Conservation (phyloP, 2,113 vertebrate genomes). For the Ceyx margarethae region DNA sequence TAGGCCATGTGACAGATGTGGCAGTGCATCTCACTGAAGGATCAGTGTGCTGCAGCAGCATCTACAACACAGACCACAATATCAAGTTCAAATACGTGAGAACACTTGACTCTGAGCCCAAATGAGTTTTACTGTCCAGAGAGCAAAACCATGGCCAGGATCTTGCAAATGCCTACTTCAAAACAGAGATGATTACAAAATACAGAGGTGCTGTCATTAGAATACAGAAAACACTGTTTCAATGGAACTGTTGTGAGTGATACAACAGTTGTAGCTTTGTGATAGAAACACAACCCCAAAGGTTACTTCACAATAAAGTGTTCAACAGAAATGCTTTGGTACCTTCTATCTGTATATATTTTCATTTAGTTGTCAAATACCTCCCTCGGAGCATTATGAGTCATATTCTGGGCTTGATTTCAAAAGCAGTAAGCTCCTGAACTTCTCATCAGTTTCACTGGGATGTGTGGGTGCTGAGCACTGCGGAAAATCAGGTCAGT, state of each 20-base stretch:
- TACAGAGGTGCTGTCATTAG: neutral
- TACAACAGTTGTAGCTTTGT: constrained; percentile 25
- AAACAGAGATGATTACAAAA: neutral
- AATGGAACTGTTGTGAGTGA: constrained; percentile 42
- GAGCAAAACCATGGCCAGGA: neutral
- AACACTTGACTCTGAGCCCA: neutral
- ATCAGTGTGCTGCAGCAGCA: neutral
- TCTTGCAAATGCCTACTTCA: neutral
- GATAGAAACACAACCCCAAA: constrained; percentile 2
- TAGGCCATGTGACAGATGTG: constrained; percentile 4
- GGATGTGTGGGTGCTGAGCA: constrained; percentile 50
- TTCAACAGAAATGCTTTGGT: constrained; percentile 28
- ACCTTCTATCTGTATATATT: neutral
- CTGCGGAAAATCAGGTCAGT: constrained; percentile 46
- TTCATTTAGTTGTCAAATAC: constrained; percentile 31
- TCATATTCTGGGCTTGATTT: constrained; percentile 51
- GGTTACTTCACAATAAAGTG: constrained; percentile 64
- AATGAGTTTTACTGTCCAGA: neutral
- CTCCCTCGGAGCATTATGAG: constrained; percentile 29
- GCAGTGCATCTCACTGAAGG: neutral
- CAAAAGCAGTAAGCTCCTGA: constrained; percentile 44
- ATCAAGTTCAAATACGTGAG: neutral
- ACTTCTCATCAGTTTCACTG: constrained; percentile 37
- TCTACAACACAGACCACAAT: neutral
- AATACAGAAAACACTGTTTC: constrained; percentile 28